These are phyloP conservation scores for Horisme vitalbata DNA, from an alignment of 2,888 invertebrate genomes.

Conservation along the genomic window DNA sequence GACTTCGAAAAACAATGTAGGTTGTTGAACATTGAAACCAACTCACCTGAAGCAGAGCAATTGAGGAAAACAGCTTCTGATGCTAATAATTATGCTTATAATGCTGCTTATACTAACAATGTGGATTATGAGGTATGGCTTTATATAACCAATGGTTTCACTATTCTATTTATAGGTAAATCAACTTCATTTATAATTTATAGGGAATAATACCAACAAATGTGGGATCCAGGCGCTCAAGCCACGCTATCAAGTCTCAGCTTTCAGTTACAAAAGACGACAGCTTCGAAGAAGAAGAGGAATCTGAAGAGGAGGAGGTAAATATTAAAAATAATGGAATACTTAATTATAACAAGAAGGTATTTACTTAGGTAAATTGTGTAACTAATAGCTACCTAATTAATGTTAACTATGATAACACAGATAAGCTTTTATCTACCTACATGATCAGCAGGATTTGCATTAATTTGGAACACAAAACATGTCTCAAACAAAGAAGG, in stretches of 20 bases:
- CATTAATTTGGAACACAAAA: no score
- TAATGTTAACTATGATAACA: not conserved
- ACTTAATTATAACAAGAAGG: no score
- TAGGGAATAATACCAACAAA: conserved; percentile 76
- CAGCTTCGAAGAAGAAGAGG: conserved; percentile 80
- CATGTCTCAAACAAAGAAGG: no score
- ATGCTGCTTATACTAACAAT: conserved; percentile 56
- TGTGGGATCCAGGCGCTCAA: conserved; percentile 75
- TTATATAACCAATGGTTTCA: not conserved
- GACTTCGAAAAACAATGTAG: conserved; percentile 78
- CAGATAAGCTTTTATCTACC: not conserved
- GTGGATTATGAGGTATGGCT: conserved; percentile 46
- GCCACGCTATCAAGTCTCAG: conserved; percentile 72
- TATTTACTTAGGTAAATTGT: no score
- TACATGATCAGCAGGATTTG: not conserved
- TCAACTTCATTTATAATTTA: no score
- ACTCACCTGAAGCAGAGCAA: conserved; percentile 66
- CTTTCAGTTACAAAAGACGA: conserved; percentile 78
- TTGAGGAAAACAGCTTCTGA: conserved; percentile 54
- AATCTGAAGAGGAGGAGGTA: conserved; percentile 81
- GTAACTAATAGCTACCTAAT: no score
- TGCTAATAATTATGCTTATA: conserved; percentile 58
- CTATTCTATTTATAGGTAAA: no score
- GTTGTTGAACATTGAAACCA: conserved; percentile 67
- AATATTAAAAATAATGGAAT: conserved; percentile 9